Base-by-base conservation (phyloP, 2,113 vertebrate species). In the Xiphias gladius region DNA sequence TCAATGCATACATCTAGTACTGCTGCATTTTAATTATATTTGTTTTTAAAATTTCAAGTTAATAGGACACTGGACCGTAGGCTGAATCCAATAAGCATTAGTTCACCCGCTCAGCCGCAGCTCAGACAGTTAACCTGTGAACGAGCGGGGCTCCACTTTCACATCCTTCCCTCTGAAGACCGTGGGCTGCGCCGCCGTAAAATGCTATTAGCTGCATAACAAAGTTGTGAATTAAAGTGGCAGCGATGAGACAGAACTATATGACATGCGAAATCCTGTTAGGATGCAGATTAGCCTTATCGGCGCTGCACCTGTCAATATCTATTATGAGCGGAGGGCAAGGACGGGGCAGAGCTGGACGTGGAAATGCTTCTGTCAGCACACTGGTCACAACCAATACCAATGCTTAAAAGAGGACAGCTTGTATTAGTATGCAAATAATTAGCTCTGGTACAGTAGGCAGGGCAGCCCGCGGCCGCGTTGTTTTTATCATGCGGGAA, bases 271-370 rank as follows among this genome's bases (percentile, higher is more conserved):
- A 75, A 91, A 91, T 85, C 88, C 73, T 80, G 80, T 90, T 81
- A 81, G 82, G 67, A 87, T 88, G 79, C 78, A 88, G 89, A 90
- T 90, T 88, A 90, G 84, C 17, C 39, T 84, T 92, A 88, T 90
- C 86, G 74, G 69, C 19, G 26, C 82, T 0, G 43, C 77, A 83
- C 84, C 81, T 89, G 93, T 87, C 93, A 71, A 91, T 92, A 89
- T 57, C 62, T 76, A 76, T 84, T 80, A 80, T 72, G 55, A 55
- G 63, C 20, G 26, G 83, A 64, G 87, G 82, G 80, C 77, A 82
- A 86, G 85, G 89, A 89, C 83, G n/a, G 61, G 57, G 65, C 85
- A 46, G 79, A 35, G 81, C 69, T 57, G 83, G 77, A 67, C 73
- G 16, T 26, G 71, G 76, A 83, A 91, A 57, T 48, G 86, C 89